Base-by-base conservation (phyloP, 2,888 invertebrate genomes). In the Bugulina stolonifera region DNA sequence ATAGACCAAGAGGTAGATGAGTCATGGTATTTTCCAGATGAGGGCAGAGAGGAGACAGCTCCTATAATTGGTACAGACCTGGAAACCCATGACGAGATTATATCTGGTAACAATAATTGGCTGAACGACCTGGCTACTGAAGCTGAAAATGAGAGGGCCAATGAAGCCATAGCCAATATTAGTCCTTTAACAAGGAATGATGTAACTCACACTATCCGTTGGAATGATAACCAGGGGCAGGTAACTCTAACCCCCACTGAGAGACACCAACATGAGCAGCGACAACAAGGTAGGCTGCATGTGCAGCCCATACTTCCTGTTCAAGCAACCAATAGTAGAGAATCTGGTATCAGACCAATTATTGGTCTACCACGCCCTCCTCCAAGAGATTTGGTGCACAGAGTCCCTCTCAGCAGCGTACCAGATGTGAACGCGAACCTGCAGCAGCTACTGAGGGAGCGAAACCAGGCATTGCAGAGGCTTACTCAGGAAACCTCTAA, bases 21-120 rank as follows among this genome's bases (percentile, higher is more conserved):
- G 32, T 32, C 64, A 10, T 64, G 64, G 64, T 64, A 64, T 32
- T 64, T 64, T n/a, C 64, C 64, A 2, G 32, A 64, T 32, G 64
- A 64, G 34, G 3, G 5, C 25, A 32, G 25, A 64, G 64, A 64
- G 34, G 32, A 32, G 32, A n/a, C 32, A 22, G 32, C 27, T 18
- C 32, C 32, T 29, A 32, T 64, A 3, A 43, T 43, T 18, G 18
- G 18, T 18, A 43, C 43, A 18, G 32, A 32, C 32, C 14, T 34
- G 32, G 64, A 64, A 32, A 29, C 32, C 5, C 27, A 3, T 14
- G 64, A 64, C 10, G 27, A 34, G 3, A 32, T 64, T 3, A 32
- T 64, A 2, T 2, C 5, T 25, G 64, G 25, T 27, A 64, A 64
- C 32, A 27, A 14, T n/a, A 64, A 32, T 32, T 64, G 64, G 64